phyloP scores from a whole-genome alignment of 2,113 vertebrate genomes.

The Eurystomus gularis region DNA sequence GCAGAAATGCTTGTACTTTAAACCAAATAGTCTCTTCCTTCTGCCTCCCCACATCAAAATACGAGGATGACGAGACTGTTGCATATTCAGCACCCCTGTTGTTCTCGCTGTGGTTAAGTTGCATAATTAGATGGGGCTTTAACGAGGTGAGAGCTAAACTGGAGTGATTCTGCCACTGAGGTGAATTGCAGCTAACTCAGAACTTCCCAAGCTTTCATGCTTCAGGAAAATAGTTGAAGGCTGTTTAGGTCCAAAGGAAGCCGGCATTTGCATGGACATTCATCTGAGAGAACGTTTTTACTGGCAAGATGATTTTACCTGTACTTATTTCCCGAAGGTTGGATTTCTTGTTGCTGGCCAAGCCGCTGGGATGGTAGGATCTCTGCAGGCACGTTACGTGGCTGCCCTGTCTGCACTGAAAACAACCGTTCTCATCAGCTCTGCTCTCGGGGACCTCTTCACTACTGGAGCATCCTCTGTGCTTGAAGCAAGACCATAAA shows the following conservation, averaged over 20 bases:
- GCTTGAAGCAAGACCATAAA: neutral
- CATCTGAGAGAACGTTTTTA: neutral
- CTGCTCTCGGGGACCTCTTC: neutral
- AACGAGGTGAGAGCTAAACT: neutral
- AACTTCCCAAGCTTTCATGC: neutral
- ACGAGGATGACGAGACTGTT: neutral
- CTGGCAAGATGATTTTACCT: neutral
- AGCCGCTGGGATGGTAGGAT: neutral
- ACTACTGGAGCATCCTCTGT: neutral
- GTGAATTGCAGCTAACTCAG: neutral
- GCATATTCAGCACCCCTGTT: neutral
- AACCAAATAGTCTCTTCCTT: neutral
- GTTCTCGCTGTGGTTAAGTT: neutral
- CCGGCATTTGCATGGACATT: rapidly evolving
- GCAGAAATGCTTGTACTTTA: neutral
- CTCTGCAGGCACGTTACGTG: rapidly evolving
- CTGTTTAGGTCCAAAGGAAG: neutral
- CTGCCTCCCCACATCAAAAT: neutral
- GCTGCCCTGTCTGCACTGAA: neutral
- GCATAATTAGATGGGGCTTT: neutral
- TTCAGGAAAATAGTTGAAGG: neutral
- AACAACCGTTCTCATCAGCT: neutral
- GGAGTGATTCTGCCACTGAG: neutral
- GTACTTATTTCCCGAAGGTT: neutral
- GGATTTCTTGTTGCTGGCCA: neutral